Percentiles rank a stretch among this genome's conserved stretches.
Conservation (phyloP, 2,113 vertebrate species). For the Micronycteris hirsuta region DNA sequence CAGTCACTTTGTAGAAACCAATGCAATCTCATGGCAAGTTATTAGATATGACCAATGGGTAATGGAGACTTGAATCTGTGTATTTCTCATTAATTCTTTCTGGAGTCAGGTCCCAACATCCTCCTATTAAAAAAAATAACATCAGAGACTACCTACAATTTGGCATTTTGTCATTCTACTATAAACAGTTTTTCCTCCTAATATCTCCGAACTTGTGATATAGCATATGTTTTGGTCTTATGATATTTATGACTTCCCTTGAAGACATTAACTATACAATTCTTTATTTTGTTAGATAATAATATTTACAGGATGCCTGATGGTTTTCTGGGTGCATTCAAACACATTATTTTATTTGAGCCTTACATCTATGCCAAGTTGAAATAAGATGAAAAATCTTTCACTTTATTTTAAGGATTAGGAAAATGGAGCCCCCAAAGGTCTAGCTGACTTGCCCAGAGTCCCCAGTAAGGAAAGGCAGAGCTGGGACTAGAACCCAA, state of each 20-base stretch:
- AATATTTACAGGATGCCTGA: background rate
- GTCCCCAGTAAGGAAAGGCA: background rate
- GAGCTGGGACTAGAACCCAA: background rate
- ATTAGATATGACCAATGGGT: background rate
- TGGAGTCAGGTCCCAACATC: background rate
- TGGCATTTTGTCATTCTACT: background rate
- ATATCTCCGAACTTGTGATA: background rate
- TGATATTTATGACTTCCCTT: background rate
- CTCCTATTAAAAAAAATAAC: background rate
- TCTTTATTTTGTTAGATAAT: background rate
- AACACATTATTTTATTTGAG: background rate
- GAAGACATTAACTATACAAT: background rate
- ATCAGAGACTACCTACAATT: background rate
- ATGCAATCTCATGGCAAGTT: slow-evolving; percentile 42
- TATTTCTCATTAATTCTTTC: slow-evolving; percentile 39
- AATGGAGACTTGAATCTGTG: background rate
- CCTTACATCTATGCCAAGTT: background rate
- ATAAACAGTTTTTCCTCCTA: background rate
- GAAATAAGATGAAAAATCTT: background rate
- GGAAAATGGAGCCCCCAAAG: background rate
- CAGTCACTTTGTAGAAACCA: slow-evolving; percentile 52
- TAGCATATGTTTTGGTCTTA: background rate
- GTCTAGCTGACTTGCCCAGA: background rate
- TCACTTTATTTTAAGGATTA: slow-evolving; percentile 5
- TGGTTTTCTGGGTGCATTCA: background rate